A percentile compares a stretch with the other conserved stretches of the same genome.
These are phyloP conservation scores for Typhlomys cinereus DNA, from an alignment of 2,113 vertebrate genomes.

Conservation along the genomic window DNA sequence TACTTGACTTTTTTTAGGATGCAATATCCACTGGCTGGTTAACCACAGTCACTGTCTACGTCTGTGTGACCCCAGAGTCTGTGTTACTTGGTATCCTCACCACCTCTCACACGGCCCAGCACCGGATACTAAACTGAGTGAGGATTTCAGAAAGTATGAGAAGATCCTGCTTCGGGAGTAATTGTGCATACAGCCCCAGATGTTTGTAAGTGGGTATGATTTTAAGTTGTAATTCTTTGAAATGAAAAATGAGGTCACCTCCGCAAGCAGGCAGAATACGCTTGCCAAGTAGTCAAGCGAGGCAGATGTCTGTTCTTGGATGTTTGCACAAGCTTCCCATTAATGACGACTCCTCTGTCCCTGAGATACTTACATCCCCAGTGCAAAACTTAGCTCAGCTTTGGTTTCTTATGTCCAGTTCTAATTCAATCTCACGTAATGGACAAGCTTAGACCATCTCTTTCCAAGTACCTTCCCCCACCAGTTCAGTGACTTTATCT, in stretches of 20 bases:
- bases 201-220: background rate
- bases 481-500: background rate
- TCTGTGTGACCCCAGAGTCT: background rate
- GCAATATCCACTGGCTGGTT: background rate
- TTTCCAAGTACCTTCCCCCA: background rate
- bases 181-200: background rate
- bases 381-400: background rate
- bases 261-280: conserved; percentile 18
- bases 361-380: background rate
- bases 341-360: background rate
- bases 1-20: background rate
- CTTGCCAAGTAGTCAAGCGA: background rate
- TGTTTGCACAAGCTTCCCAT: background rate
- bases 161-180: background rate
- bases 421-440: background rate
- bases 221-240: conserved; percentile 55
- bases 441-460: background rate
- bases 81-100: background rate
- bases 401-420: background rate
- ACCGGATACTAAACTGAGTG: background rate
- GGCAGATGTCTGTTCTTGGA: conserved; percentile 25
- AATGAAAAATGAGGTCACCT: conserved; percentile 54
- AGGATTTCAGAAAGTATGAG: conserved; percentile 22
- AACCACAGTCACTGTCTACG: background rate
- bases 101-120: background rate